Base-by-base conservation (phyloP, 2,888 invertebrate species). In the Ennomos erosarius region DNA sequence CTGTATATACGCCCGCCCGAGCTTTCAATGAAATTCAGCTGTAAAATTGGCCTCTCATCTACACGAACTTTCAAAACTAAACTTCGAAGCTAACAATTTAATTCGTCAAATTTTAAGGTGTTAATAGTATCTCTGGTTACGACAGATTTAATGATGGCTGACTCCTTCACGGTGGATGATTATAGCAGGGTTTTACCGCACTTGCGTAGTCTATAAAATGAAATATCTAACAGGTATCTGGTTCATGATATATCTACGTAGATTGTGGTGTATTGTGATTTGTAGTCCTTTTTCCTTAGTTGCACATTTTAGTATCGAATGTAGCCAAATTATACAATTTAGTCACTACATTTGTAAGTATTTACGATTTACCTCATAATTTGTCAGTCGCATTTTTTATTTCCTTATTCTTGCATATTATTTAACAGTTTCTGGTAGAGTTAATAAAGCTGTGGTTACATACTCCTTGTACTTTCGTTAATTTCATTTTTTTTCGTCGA, bases 111-210 rank as follows among this genome's bases (percentile, higher is more conserved):
- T 58, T 68, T 59, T 55, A 66, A 64, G 62, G 51, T 66, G 56
- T 59, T 75, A 76, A 77, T 71, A 55, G 60, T 63, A 58, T 76
- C 57, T 84, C 74, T 81, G 76, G 74, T 86, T 81, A 82, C 75
- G 79, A 75, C 92, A 93, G 93, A 93, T 92, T 84, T 91, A 83
- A 91, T 92, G 92, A 68, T 92, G 87, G 84, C 75, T 67, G 91
- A 92, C 83, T 78, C 91, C 83, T 79, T 92, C 80, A 86, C 87
- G 78, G 87, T 92, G 82, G 90, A 82, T 71, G 88, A 87, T 79
- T 73, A 90, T 78, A 89, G 90, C 88, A 87, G 78, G 84, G 88
- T 86, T 74, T 85, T 90, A 81, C 92, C 93, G 71, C 91, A 82
- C 82, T 87, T 93, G 71, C 92, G 87, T 90, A 88, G 86, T 87